Evolutionary conservation across 2,888 invertebrate genomes (phyloP), one percentile per base, ranked within the genome.

Genomic region (Oscheius sp.): DNA sequence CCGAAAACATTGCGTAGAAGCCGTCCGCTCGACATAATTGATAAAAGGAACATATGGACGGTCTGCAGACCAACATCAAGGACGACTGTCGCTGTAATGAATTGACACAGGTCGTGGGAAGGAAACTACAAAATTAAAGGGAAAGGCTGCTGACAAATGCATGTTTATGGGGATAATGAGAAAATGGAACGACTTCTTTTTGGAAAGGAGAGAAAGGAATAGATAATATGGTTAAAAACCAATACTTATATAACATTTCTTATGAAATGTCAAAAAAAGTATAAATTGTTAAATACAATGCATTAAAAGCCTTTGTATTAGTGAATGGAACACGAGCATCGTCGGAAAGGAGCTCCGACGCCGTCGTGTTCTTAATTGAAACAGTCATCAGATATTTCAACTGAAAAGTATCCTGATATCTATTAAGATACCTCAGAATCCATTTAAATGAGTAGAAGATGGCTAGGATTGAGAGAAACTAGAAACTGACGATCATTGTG

Each of bases 301-400:
- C n/a, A n/a, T n/a, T n/a, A n/a, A n/a, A n/a, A n/a, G n/a, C n/a
- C 54, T 54, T 54, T 12, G 85, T 85, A 59, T 82, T 79, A 24
- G 79, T 74, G 74, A 85, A 85, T 20, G 82, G 76, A 33, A 77
- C 73, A 26, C 84, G 77, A 45, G 80, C 84, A 47, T 84, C 84
- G 50, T 80, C 77, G 41, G 77, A 71, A 62, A 74, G 62, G 57
- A 80, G 70, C 69, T 80, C 80, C n/a, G 80, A 77, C 41, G 80
- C 77, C 36, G 77, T 77, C n/a, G n/a, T n/a, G n/a, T n/a, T n/a
- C n/a, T n/a, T n/a, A n/a, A n/a, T n/a, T n/a, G n/a, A n/a, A n/a
- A n/a, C n/a, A n/a, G n/a, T n/a, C n/a, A n/a, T n/a, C n/a, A n/a
- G n/a, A n/a, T n/a, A n/a, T n/a, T n/a, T n/a, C n/a, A n/a, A n/a